Evolutionary conservation across 1,140 invertebrate genomes (phyloP), one percentile per base, ranked within the genome.

Genomic region (Danaus melanippus): DNA sequence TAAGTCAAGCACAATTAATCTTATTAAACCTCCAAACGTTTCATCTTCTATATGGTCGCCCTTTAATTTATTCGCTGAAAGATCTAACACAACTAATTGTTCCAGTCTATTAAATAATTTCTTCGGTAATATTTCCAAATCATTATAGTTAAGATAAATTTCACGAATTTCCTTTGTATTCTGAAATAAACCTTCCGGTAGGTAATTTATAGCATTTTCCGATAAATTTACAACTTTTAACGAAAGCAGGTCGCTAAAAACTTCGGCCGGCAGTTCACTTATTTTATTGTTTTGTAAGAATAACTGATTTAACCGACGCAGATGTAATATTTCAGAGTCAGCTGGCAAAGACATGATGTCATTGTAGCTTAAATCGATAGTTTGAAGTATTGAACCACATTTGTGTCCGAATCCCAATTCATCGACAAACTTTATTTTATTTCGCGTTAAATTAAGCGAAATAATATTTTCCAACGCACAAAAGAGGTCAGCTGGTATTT

Each of bases 211-310:
- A 42, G 90, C 90, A 69, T 96, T 96, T 71, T 92, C 90, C 1
- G 93, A 94, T 56, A 94, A 79, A 76, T 96, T 95, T n/a, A 96
- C 87, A 45, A 93, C 88, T 63, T 91, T 90, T 54, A 96, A 78
- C 53, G 91, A 90, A 5, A 89, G 89, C 41, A 95, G 87, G 15
- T 92, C 91, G 47, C 89, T 87, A 57, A 95, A 88, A 0, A 93
- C 89, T 55, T 91, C 90, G 47, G 89, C 88, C 1, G 90, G 89
- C 42, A 95, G 86, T 42, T 92, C 88, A 51, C 86, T 88, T 60
- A 95, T 90, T 57, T 90, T 90, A 81, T 96, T 96, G 64, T 94
- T 90, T 72, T 95, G 91, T 49, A 96, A 74, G 57, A 90, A 89
- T 1, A 96, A 82, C 53, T 91, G 90, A 60, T 93, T 90, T n/a